Evolutionary conservation across 1,140 invertebrate species (phyloP).

Genomic region (Tetramorium parvispinum): DNA sequence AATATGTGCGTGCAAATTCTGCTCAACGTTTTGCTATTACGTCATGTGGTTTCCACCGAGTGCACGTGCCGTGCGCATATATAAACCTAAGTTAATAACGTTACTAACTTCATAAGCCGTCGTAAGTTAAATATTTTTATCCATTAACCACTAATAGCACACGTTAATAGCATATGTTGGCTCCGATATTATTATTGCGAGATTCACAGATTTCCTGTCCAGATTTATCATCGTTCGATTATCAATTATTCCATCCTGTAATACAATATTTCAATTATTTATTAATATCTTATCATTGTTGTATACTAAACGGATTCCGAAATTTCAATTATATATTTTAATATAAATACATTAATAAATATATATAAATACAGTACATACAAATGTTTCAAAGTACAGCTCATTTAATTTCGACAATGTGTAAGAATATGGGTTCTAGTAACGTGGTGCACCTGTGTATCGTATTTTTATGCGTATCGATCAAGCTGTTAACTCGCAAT

Average conservation of each 20-base stretch:
- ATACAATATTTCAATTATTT: slow-evolving; percentile 8
- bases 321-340: not conserved
- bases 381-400: not conserved
- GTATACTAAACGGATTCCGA: not conserved
- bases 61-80: slow-evolving; percentile 31
- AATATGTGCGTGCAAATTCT: slow-evolving; percentile 21
- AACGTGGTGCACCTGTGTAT: slow-evolving; percentile 11
- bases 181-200: slow-evolving; percentile 20
- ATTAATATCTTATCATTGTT: not conserved
- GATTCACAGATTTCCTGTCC: slow-evolving; percentile 6
- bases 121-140: slow-evolving; percentile 49
- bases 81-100: slow-evolving; percentile 44
- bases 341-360: slow-evolving; percentile 5
- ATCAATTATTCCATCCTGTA: not conserved
- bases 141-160: not conserved
- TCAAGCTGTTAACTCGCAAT: slow-evolving; percentile 49
- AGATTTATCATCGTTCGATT: not conserved
- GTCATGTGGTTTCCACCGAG: slow-evolving; percentile 25
- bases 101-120: slow-evolving; percentile 26
- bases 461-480: slow-evolving; percentile 43
- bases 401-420: not conserved
- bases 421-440: slow-evolving; percentile 13
- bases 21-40: slow-evolving; percentile 33
- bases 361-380: not conserved
- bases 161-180: not conserved